These are phyloP conservation scores for Pseudotriccus pelzelni DNA, from an alignment of 2,797 vertebrate species.

Conservation along the genomic window DNA sequence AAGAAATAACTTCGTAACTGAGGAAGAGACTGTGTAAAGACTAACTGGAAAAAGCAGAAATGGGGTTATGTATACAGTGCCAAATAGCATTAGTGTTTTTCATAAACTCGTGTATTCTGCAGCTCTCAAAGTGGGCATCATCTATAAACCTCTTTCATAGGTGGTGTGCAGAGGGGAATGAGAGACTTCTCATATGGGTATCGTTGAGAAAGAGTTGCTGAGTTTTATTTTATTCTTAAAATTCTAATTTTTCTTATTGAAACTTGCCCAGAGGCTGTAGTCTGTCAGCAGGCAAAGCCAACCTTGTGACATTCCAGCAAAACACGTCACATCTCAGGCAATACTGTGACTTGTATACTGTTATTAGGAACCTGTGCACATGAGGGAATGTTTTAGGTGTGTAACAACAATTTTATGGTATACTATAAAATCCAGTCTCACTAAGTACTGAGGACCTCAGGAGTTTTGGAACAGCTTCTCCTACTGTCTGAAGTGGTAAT, in stretches of 20 bases:
- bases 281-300: background rate
- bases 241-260: background rate
- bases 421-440: background rate
- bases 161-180: background rate
- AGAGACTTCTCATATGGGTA: background rate
- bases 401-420: background rate
- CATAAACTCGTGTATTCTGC: background rate
- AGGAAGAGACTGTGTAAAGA: background rate
- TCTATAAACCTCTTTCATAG: background rate
- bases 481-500: background rate
- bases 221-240: background rate
- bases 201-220: background rate
- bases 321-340: fast-evolving
- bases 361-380: background rate
- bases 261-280: background rate
- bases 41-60: background rate
- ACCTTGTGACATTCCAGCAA: background rate
- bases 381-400: background rate
- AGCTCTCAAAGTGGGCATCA: background rate
- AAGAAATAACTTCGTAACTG: background rate
- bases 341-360: background rate
- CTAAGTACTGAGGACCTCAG: background rate
- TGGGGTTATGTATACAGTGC: background rate
- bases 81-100: background rate
- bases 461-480: constrained; percentile 7